Base-by-base conservation (phyloP, 2,888 invertebrate genomes). In the Colletes collaris region DNA sequence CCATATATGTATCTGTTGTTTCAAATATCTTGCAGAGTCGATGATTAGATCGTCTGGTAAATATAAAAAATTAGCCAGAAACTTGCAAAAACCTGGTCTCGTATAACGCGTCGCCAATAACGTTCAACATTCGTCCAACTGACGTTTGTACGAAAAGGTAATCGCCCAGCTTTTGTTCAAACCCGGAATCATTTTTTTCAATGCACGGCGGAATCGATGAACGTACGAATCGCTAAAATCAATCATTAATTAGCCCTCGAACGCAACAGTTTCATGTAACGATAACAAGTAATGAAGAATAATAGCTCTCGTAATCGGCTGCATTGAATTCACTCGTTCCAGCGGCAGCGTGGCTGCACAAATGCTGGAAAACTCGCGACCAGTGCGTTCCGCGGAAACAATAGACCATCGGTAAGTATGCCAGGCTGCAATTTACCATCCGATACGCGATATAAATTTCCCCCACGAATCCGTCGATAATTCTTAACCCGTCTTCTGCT, bases 251-350 rank as follows among this genome's bases (percentile, higher is more conserved):
- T 64, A 76, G 53, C 55, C 53, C 76, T 56, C 68, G 76, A 59
- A 76, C 56, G 63, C 68, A 78, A 76, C 76, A 68, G 76, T 76
- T 76, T 53, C 64, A 63, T 16, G 60, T 59, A 76, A 68, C 64
- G 35, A 76, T 16, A 59, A 65, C 68, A 35, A 65, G 65, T 76
- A 69, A 76, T 59, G 76, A 78, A 78, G 77, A 78, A 76, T 65
- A 76, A 78, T 76, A 52, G 76, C 49, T 53, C 40, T 59, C 16
- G 64, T 78, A 76, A 64, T 69, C 59, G 68, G 58, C n/a, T 13
- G 49, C 64, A 59, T 64, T 64, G 76, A 75, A 77, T 77, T 64
- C 52, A 46, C 16, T 58, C 37, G 52, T 74, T 59, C n/a, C 46
- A 52, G 11, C 53, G 27, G 53, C 27, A 52, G 46, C 59, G 7